Evolutionary conservation across 2,113 vertebrate species (phyloP).

Genomic region (Nesogale talazaci): DNA sequence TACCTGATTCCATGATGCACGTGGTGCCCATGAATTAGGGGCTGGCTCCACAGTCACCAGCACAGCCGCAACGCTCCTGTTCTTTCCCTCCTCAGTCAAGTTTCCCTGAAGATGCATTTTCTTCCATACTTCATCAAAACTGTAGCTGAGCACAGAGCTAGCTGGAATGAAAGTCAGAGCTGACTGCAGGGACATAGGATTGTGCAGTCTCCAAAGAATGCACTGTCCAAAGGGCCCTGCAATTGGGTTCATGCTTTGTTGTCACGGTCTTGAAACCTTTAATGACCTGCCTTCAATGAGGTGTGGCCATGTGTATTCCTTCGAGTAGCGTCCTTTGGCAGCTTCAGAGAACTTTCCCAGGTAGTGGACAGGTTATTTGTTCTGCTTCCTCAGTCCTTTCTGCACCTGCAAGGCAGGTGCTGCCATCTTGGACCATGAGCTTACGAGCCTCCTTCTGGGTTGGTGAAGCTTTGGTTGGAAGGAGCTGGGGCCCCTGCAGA

Average conservation of each 20-base stretch:
- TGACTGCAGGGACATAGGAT: not conserved
- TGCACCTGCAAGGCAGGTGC: not conserved
- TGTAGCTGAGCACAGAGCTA: not conserved
- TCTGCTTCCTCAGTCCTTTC: not conserved
- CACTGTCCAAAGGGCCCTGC: not conserved
- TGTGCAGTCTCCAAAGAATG: not conserved
- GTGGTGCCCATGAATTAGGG: not conserved
- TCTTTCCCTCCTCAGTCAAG: not conserved
- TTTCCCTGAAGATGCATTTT: not conserved
- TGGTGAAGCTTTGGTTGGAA: not conserved
- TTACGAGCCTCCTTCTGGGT: not conserved
- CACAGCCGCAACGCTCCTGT: not conserved
- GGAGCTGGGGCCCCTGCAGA: not conserved
- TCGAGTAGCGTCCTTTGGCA: not conserved
- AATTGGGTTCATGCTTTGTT: not conserved
- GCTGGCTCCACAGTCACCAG: not conserved
- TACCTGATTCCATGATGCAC: not conserved
- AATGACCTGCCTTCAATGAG: not conserved
- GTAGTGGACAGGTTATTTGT: not conserved
- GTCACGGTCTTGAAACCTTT: not conserved
- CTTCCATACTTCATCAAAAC: conserved; percentile 3
- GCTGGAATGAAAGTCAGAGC: not conserved
- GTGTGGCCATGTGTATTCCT: not conserved
- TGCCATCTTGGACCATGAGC: not conserved
- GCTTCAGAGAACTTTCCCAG: not conserved